Percentiles rank a stretch among this genome's conserved stretches.
Conservation (phyloP, 1,140 invertebrate genomes). For the Xylocopa sonorina region DNA sequence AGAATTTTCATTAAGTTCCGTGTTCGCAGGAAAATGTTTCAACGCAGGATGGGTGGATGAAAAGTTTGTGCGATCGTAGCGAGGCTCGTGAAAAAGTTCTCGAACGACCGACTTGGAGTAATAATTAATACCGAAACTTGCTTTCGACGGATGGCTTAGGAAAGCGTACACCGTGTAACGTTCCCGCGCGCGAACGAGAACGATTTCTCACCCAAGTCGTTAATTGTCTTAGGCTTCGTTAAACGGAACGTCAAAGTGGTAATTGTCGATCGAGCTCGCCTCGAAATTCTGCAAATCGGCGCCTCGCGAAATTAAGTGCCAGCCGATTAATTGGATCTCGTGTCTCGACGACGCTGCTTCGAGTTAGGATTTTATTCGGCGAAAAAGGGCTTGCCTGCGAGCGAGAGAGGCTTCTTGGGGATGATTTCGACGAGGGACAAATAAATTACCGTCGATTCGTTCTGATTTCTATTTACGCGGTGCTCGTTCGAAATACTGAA, state of each 20-base stretch:
- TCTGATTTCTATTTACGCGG: too few relatives aligned
- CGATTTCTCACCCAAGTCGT: constrained; percentile 18
- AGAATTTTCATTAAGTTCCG: too few relatives aligned
- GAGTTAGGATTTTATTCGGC: background rate
- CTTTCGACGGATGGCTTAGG: background rate
- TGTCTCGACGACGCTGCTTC: background rate
- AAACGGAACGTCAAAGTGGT: constrained; percentile 48
- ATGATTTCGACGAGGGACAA: background rate
- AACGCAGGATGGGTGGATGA: too few relatives aligned
- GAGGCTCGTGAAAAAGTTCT: too few relatives aligned
- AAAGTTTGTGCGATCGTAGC: too few relatives aligned
- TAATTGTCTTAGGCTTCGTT: constrained; percentile 51
- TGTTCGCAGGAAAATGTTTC: too few relatives aligned
- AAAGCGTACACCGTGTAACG: background rate
- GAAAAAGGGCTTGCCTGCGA: background rate
- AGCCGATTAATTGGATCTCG: constrained; percentile 31
- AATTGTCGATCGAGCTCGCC: constrained; percentile 45
- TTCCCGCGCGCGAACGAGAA: too few relatives aligned
- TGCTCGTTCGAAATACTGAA: too few relatives aligned
- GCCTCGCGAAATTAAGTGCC: constrained; percentile 6
- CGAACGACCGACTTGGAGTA: too few relatives aligned
- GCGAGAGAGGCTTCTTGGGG: background rate
- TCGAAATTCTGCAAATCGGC: constrained; percentile 40
- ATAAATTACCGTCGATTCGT: too few relatives aligned
- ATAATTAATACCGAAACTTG: background rate